A percentile compares a stretch with the other conserved stretches of the same genome.
Conservation (phyloP, 2,797 vertebrate genomes). For the Lagocephalus sceleratus region DNA sequence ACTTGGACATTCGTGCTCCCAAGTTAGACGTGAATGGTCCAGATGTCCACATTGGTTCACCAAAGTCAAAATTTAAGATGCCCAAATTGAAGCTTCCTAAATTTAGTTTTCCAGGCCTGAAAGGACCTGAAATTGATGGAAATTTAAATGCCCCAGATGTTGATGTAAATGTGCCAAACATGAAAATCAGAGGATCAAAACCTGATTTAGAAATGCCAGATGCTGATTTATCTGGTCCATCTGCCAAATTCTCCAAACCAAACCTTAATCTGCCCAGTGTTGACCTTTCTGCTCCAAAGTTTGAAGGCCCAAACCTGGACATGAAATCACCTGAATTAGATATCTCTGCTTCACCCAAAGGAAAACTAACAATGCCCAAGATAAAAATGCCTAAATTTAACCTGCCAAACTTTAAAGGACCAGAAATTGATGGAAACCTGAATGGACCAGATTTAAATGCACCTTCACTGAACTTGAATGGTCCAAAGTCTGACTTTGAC, state of each 20-base stretch:
- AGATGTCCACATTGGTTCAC: conserved; percentile 1
- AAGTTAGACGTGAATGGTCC: conserved; percentile 43
- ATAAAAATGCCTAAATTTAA: conserved; percentile 17
- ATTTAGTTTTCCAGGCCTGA: background rate
- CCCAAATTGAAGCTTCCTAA: background rate
- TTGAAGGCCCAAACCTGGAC: conserved; percentile 33
- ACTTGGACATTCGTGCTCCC: conserved; percentile 35
- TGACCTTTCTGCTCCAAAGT: conserved; percentile 41
- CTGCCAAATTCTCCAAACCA: conserved; percentile 44
- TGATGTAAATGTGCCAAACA: background rate
- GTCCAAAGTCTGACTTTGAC: conserved; percentile 40
- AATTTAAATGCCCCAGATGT: background rate
- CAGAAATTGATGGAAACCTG: conserved; percentile 13
- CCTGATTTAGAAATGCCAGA: conserved; percentile 25
- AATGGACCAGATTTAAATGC: conserved; percentile 32
- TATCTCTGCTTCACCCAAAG: conserved; percentile 30
- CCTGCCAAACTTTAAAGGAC: conserved; percentile 14
- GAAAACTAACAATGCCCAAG: conserved; percentile 26
- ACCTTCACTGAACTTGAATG: conserved; percentile 43
- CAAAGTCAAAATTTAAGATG: background rate
- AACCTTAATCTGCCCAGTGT: conserved; percentile 38
- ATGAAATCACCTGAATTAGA: conserved; percentile 32
- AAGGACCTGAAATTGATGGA: conserved; percentile 1
- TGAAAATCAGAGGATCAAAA: conserved; percentile 23
- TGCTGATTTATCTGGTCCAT: conserved; percentile 5